phyloP scores from a whole-genome alignment of 2,888 invertebrate genomes.

The Temnothorax rugatulus region DNA sequence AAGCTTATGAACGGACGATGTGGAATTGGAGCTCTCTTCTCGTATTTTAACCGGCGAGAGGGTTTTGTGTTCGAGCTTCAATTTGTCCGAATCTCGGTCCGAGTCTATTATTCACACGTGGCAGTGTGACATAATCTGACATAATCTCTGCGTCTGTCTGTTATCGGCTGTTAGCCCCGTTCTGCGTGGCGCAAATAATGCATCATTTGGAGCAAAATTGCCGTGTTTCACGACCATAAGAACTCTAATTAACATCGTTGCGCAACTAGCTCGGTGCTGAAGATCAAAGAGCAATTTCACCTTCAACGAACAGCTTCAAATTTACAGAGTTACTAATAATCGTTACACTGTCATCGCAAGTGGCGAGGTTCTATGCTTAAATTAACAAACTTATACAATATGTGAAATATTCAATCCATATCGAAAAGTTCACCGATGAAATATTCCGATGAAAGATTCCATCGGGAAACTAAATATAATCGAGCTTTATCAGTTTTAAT shows the following conservation, averaged over 20 bases:
- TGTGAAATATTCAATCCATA: background rate
- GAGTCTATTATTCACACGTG: background rate
- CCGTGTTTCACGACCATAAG: conserved; percentile 41
- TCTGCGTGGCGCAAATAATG: conserved; percentile 44
- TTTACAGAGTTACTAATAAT: conserved; percentile 8
- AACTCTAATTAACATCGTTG: conserved; percentile 59
- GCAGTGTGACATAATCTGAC: conserved; percentile 30
- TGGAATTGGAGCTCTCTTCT: background rate
- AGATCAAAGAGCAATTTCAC: conserved; percentile 44
- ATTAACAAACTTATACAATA: background rate
- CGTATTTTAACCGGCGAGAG: background rate
- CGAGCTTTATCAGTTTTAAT: conserved; percentile 22
- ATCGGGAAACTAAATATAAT: conserved; percentile 1
- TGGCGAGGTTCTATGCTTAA: background rate
- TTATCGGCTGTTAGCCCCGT: conserved; percentile 20
- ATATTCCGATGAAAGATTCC: conserved; percentile 2
- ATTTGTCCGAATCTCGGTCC: background rate
- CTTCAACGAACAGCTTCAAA: conserved; percentile 32
- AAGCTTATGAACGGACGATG: background rate
- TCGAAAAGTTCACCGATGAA: background rate
- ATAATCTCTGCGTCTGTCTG: conserved; percentile 2
- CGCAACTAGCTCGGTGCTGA: conserved; percentile 9
- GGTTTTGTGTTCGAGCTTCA: conserved; percentile 12
- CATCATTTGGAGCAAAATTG: conserved; percentile 55
- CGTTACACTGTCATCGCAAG: background rate